A percentile compares a stretch with the other conserved stretches of the same genome.
These are phyloP conservation scores for Amphilophus citrinellus DNA, from an alignment of 2,113 vertebrate genomes.

Conservation along the genomic window DNA sequence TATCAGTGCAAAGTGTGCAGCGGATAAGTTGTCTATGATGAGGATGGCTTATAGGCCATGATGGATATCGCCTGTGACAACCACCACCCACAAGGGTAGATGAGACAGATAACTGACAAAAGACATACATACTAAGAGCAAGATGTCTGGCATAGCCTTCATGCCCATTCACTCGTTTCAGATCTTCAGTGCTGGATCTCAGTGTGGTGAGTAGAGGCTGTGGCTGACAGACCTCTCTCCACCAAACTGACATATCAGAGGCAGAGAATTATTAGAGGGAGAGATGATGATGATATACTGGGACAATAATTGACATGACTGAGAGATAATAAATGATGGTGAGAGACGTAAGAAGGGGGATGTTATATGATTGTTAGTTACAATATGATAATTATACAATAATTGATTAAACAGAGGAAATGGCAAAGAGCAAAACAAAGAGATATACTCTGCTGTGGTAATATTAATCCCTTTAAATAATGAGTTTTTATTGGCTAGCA, in stretches of 20 bases:
- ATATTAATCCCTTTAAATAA: neutral
- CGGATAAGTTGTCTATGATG: constrained; percentile 47
- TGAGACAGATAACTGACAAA: constrained; percentile 62
- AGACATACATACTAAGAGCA: constrained; percentile 14
- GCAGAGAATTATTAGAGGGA: neutral
- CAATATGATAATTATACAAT: neutral
- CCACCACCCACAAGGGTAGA: constrained; percentile 37
- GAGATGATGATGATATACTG: constrained; percentile 43
- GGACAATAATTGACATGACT: constrained; percentile 44
- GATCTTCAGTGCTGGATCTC: constrained; percentile 4
- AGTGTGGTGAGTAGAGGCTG: neutral
- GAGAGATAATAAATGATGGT: constrained; percentile 9
- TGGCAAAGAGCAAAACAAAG: neutral
- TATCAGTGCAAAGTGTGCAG: constrained; percentile 26
- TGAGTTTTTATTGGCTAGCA: neutral
- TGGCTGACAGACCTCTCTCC: constrained; percentile 40
- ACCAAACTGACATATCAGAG: constrained; percentile 39
- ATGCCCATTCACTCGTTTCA: constrained; percentile 36
- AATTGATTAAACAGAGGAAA: neutral
- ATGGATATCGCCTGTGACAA: constrained; percentile 63
- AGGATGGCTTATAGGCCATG: constrained; percentile 44
- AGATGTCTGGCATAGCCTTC: neutral
- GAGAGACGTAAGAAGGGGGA: neutral
- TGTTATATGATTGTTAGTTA: neutral
- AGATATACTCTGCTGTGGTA: neutral